Conservation (phyloP, 1,140 invertebrate genomes). For the Gonioctena quinquepunctata region DNA sequence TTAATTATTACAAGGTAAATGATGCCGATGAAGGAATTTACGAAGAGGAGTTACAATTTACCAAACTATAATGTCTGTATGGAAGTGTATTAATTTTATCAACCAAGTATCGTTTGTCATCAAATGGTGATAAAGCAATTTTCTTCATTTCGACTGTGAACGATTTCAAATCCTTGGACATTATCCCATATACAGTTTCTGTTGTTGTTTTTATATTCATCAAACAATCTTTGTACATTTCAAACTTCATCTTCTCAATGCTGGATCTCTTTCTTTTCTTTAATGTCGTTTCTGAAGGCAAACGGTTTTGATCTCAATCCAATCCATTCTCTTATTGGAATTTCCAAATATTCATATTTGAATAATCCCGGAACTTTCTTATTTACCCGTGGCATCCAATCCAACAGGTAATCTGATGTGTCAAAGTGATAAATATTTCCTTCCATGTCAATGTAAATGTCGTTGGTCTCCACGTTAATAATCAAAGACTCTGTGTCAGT, state of each 20-base stretch:
- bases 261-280: conserved; percentile 1
- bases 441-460: conserved; percentile 34
- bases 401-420: conserved; percentile 37
- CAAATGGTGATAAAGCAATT: too few species aligned
- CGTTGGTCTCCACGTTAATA: conserved; percentile 26
- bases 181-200: too few species aligned
- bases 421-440: conserved; percentile 34
- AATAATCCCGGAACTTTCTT: conserved; percentile 2
- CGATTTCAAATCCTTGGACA: background rate
- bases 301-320: background rate
- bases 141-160: conserved; percentile 13
- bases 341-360: background rate
- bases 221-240: too few species aligned
- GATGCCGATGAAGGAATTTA: conserved; percentile 9
- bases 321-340: background rate
- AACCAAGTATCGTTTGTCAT: conserved; percentile 13
- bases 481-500: conserved; percentile 41
- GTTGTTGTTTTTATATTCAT: too few species aligned
- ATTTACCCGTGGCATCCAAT: background rate
- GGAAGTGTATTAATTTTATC: conserved; percentile 14
- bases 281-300: background rate
- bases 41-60: background rate
- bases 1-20: conserved; percentile 15
- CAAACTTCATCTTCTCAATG: too few species aligned
- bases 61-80: conserved; percentile 10